Percentiles rank a stretch among this genome's conserved stretches.
These are phyloP conservation scores for Rhynchotus rufescens DNA, from an alignment of 2,797 vertebrate species.

Conservation along the genomic window DNA sequence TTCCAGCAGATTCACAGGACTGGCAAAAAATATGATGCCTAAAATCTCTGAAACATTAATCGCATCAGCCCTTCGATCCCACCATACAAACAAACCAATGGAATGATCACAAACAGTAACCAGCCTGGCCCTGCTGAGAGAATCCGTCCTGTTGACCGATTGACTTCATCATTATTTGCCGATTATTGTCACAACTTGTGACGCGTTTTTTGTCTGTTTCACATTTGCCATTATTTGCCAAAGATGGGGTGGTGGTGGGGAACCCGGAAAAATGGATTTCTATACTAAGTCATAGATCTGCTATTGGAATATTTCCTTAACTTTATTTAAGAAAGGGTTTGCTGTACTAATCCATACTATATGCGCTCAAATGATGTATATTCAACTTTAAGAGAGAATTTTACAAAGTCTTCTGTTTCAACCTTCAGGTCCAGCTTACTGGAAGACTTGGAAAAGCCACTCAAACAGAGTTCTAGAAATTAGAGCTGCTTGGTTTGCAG, in stretches of 20 bases:
- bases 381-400: constrained; percentile 38
- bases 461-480: constrained; percentile 49
- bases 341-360: constrained; percentile 56
- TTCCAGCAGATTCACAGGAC: constrained; percentile 98
- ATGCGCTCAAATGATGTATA: constrained; percentile 1
- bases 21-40: constrained; percentile 97
- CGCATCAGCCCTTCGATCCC: constrained; percentile 46
- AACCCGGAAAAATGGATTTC: constrained; percentile 58
- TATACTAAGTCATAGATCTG: constrained; percentile 37
- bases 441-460: constrained; percentile 1
- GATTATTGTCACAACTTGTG: constrained; percentile 55
- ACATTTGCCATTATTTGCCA: constrained; percentile 83
- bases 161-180: constrained; percentile 41
- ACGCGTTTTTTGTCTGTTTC: constrained; percentile 71
- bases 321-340: constrained; percentile 53
- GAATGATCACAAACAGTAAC: constrained; percentile 36
- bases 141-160: constrained; percentile 25
- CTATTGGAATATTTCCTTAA: constrained; percentile 76
- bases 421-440: not conserved
- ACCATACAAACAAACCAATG: constrained; percentile 31
- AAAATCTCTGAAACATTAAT: constrained; percentile 66
- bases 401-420: constrained; percentile 60
- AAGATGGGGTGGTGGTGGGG: constrained; percentile 69
- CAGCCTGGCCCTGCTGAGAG: constrained; percentile 37
- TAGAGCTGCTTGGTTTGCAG: constrained; percentile 70